Conservation (phyloP, 1,140 invertebrate genomes). For the Sminthurides bifidus region DNA sequence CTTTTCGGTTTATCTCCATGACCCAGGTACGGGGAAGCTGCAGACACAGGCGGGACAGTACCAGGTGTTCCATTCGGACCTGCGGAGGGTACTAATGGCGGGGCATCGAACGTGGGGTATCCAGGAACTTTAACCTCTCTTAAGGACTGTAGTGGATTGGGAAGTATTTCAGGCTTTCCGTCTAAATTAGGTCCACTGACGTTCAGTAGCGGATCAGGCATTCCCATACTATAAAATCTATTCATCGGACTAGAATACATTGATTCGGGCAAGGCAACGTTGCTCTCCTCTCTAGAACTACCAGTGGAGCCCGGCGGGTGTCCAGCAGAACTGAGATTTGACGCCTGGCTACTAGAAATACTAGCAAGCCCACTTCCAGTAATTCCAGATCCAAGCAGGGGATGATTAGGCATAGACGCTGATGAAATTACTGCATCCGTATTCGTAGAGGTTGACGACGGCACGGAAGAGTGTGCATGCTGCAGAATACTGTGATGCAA, state of each 20-base stretch:
- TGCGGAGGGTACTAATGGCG: constrained; percentile 41
- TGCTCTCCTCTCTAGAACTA: background rate
- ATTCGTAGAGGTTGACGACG: background rate
- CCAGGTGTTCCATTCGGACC: constrained; percentile 40
- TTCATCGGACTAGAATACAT: constrained; percentile 21
- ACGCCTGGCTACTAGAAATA: constrained; percentile 2
- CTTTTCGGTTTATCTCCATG: constrained; percentile 34
- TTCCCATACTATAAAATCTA: constrained; percentile 18
- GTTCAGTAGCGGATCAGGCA: background rate
- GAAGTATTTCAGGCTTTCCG: constrained; percentile 37
- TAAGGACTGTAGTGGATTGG: constrained; percentile 53
- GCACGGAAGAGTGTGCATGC: background rate
- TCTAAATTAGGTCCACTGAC: background rate
- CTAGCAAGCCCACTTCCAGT: constrained; percentile 8
- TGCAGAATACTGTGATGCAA: constrained; percentile 6
- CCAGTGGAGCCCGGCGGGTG: too few relatives aligned
- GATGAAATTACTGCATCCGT: constrained; percentile 28
- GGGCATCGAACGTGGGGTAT: constrained; percentile 38
- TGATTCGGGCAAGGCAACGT: constrained; percentile 4
- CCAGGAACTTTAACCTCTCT: constrained; percentile 71
- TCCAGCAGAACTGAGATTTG: too few relatives aligned
- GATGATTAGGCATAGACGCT: constrained; percentile 9
- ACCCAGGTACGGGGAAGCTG: constrained; percentile 51
- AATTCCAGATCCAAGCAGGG: constrained; percentile 1
- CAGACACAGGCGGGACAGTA: constrained; percentile 38